Conservation (phyloP, 2,888 invertebrate genomes). For the Caenorhabditis angaria region DNA sequence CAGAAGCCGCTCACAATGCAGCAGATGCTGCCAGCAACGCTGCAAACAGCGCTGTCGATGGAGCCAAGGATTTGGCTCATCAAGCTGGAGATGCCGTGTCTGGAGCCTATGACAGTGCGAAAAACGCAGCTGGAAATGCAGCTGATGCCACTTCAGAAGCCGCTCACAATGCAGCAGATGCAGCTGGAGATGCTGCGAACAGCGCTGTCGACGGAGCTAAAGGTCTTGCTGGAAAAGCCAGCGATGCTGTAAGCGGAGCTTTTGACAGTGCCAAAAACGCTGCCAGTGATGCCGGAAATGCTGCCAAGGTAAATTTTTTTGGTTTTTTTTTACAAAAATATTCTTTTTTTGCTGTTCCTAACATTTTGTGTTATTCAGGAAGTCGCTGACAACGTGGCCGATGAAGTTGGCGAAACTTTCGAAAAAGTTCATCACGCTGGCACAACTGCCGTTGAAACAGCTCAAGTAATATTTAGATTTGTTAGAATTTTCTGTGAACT, state of each 20-base stretch:
- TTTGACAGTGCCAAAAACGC: constrained; percentile 12
- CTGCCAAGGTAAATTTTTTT: background rate
- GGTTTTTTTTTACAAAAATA: background rate
- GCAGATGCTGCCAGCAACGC: constrained; percentile 10
- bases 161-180: background rate
- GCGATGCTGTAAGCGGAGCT: background rate
- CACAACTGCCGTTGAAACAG: constrained; percentile 10
- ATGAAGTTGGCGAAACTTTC: constrained; percentile 28
- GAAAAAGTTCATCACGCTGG: constrained; percentile 25
- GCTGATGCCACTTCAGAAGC: background rate
- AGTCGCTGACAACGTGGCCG: constrained; percentile 17
- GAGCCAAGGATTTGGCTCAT: constrained; percentile 1
- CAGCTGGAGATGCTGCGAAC: background rate
- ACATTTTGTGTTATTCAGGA: background rate
- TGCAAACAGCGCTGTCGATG: constrained; percentile 4
- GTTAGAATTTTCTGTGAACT: background rate
- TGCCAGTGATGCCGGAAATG: background rate
- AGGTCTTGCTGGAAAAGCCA: background rate
- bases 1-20: constrained; percentile 7
- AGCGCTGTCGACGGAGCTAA: background rate
- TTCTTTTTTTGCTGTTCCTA: background rate
- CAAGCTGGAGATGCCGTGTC: background rate
- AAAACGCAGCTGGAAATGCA: background rate
- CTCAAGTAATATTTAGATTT: background rate
- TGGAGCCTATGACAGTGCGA: constrained; percentile 6